Evolutionary conservation across 37 sponge, comb jelly and placozoan genomes (phyloP).

Genomic region (Aplysina aerophoba): DNA sequence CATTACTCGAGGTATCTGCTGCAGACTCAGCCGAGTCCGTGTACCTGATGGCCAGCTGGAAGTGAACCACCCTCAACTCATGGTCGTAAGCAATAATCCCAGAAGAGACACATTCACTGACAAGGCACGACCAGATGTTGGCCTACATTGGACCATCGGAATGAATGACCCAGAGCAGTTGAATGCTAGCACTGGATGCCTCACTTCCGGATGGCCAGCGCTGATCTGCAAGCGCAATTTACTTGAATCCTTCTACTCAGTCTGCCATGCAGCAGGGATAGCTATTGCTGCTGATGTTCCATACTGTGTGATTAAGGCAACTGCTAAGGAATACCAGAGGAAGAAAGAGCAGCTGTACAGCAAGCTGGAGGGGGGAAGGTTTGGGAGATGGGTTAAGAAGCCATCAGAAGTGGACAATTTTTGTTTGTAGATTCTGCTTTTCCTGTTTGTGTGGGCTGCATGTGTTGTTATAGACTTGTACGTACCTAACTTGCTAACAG

Average conservation of each 20-base stretch:
- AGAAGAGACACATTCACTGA: background rate
- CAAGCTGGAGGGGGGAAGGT: background rate
- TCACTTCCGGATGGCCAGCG: background rate
- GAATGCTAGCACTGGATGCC: background rate
- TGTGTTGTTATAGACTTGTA: no score
- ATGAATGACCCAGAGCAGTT: background rate
- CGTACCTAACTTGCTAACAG: no score
- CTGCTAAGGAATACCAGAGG: background rate
- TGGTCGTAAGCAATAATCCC: background rate
- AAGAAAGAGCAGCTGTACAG: background rate
- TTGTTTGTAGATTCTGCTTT: no score
- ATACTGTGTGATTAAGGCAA: background rate
- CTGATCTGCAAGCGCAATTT: conserved; percentile 4
- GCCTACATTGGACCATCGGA: conserved; percentile 9
- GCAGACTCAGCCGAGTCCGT: background rate
- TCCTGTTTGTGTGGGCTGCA: no score
- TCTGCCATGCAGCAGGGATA: background rate
- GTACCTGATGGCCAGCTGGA: background rate
- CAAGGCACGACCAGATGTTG: background rate
- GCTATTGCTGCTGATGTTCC: background rate
- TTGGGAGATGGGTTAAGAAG: background rate
- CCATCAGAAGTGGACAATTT: conserved; percentile 12
- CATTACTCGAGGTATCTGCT: conserved; percentile 26
- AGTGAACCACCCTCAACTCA: background rate
- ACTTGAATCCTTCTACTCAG: background rate